A percentile compares a stretch with the other conserved stretches of the same genome.
Conservation (phyloP, 2,797 vertebrate genomes). For the Crocidura indochinensis region DNA sequence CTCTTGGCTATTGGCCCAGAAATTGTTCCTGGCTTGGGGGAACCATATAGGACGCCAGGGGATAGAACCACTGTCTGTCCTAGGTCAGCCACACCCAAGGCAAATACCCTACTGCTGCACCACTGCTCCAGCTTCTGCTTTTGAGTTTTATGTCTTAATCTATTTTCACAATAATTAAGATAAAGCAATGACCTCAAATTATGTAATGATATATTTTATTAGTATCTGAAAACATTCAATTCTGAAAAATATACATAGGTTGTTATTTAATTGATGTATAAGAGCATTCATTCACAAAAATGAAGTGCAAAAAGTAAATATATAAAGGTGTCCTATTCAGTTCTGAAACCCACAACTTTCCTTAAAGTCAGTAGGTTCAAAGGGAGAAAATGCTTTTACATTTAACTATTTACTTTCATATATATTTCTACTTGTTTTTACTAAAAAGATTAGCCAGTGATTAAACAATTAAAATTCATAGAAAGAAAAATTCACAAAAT, state of each 20-base stretch:
- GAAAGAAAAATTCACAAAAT: not conserved
- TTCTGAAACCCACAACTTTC: not conserved
- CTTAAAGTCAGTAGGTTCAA: not conserved
- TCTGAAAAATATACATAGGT: not conserved
- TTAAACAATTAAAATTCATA: not conserved
- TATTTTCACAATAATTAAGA: not conserved
- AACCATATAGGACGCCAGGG: no score
- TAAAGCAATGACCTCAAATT: not conserved
- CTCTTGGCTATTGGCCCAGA: no score
- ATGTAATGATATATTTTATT: not conserved
- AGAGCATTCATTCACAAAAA: not conserved
- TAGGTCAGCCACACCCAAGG: no score
- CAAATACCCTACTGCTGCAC: no score
- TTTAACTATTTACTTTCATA: not conserved
- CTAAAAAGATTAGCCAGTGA: not conserved
- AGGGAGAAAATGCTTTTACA: not conserved
- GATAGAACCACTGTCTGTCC: no score
- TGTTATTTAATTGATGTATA: not conserved
- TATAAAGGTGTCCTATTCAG: not conserved
- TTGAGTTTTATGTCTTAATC: not conserved
- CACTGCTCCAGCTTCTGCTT: not conserved
- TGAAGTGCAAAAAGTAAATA: not conserved
- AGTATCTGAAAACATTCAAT: not conserved
- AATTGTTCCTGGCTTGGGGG: no score
- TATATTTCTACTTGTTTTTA: not conserved